Base-by-base conservation (phyloP, 2,888 invertebrate genomes). In the Phanerotoma sp. region DNA sequence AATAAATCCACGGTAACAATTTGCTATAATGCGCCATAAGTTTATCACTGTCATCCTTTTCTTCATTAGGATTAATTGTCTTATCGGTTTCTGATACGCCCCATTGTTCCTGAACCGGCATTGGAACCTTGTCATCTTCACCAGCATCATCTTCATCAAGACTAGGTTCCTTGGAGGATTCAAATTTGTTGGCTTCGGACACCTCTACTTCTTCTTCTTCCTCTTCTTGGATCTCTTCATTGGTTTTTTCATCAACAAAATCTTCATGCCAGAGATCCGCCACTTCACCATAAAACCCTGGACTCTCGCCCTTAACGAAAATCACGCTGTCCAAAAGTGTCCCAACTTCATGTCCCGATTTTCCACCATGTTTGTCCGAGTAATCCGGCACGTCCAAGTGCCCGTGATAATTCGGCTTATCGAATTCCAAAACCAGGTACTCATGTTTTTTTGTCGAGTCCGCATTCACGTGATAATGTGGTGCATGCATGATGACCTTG, bases 21-120 rank as follows among this genome's bases (percentile, higher is more conserved):
- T 68, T 74, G 49, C 64, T 72, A 40, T 75, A 75, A 59, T 75
- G 74, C 1, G 68, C 66, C n/a, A 71, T 72, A 22, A 74, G 53
- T 62, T 65, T 67, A 37, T 57, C 66, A n/a, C n/a, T n/a, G n/a
- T n/a, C n/a, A n/a, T n/a, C n/a, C n/a, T 70, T 64, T 41, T 69
- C 67, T 5, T 66, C 65, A 18, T 58, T 57, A 21, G 33, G 20
- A 41, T 44, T 57, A 10, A 48, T 50, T 30, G 61, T 55, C 28
- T 53, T 57, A 25, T 35, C n/a, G 22, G 5, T 13, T 2, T 44
- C 21, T 10, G 15, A 32, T 22, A 45, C 33, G 11, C 52, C 22
- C 15, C 21, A 16, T 18, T 15, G 15, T 47, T 45, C 42, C 9
- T 30, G 18, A 6, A 50, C 44, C 7, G n/a, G n/a, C n/a, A n/a